phyloP scores from a whole-genome alignment of 2,888 invertebrate genomes.

The Petrolisthes manimaculis region DNA sequence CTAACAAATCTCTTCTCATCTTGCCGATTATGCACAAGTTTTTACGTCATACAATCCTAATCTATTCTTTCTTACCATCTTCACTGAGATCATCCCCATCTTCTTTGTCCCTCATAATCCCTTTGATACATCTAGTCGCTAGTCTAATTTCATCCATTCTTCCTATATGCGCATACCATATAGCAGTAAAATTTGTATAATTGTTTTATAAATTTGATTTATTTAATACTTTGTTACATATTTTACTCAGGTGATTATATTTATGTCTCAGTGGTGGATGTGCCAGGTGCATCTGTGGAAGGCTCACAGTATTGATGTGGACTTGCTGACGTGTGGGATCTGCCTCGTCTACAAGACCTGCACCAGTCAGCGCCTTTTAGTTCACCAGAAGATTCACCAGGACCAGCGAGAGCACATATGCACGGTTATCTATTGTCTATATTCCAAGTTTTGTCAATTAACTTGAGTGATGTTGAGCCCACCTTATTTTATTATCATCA shows the following conservation, averaged over 20 bases:
- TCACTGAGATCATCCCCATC: too few relatives aligned
- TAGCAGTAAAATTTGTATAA: not conserved
- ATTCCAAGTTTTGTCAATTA: too few relatives aligned
- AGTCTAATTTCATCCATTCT: too few relatives aligned
- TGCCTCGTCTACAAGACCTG: conserved; percentile 50
- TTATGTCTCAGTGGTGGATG: conserved; percentile 38
- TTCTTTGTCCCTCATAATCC: too few relatives aligned
- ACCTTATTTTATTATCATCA: too few relatives aligned
- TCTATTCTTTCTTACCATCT: too few relatives aligned
- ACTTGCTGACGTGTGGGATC: conserved; percentile 52
- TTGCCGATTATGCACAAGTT: too few relatives aligned
- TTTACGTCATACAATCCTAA: too few relatives aligned
- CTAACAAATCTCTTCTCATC: too few relatives aligned
- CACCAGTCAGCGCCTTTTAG: conserved; percentile 34
- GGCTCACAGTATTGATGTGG: conserved; percentile 37
- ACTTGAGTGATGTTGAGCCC: too few relatives aligned
- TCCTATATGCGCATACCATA: not conserved
- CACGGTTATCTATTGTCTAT: conserved; percentile 19
- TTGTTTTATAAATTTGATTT: not conserved
- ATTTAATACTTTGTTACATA: not conserved
- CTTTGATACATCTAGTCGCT: too few relatives aligned
- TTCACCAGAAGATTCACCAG: conserved; percentile 53
- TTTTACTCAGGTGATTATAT: not conserved
- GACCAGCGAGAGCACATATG: conserved; percentile 44
- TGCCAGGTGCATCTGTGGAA: conserved; percentile 57